Conservation (phyloP, 2,888 invertebrate species). For the Pristionchus japonicus region DNA sequence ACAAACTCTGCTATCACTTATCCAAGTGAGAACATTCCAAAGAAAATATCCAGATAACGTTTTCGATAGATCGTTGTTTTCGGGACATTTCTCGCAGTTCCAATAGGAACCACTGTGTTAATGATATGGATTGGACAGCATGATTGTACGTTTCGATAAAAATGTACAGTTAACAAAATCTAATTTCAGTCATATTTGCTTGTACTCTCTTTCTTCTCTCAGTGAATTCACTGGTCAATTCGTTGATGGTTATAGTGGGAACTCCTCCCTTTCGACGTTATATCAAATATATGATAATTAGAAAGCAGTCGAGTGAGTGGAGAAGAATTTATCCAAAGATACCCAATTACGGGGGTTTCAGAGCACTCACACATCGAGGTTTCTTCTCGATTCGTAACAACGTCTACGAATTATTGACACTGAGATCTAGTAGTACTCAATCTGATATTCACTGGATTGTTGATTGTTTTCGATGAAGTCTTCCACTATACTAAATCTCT, state of each 20-base stretch:
- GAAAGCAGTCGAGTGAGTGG: background rate
- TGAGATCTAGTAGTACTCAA: background rate
- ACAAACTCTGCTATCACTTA: background rate
- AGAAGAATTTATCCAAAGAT: background rate
- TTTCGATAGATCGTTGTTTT: background rate
- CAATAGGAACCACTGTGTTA: background rate
- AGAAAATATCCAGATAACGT: background rate
- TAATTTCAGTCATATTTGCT: background rate
- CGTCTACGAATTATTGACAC: background rate
- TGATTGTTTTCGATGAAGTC: background rate
- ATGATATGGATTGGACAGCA: background rate
- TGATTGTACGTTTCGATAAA: background rate
- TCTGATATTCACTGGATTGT: background rate
- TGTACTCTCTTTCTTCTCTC: background rate
- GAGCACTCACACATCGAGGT: background rate
- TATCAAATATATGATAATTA: background rate
- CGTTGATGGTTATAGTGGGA: background rate
- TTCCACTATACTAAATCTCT: background rate
- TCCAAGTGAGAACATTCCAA: background rate
- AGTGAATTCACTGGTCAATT: background rate
- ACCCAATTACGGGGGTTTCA: too few species aligned
- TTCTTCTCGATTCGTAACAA: background rate
- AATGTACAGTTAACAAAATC: background rate
- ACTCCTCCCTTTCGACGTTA: background rate
- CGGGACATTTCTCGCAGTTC: background rate